A percentile compares a stretch with the other conserved stretches of the same genome.
Evolutionary conservation across 2,888 invertebrate genomes (phyloP).

Genomic region (Hirtodrosophila confusa): DNA sequence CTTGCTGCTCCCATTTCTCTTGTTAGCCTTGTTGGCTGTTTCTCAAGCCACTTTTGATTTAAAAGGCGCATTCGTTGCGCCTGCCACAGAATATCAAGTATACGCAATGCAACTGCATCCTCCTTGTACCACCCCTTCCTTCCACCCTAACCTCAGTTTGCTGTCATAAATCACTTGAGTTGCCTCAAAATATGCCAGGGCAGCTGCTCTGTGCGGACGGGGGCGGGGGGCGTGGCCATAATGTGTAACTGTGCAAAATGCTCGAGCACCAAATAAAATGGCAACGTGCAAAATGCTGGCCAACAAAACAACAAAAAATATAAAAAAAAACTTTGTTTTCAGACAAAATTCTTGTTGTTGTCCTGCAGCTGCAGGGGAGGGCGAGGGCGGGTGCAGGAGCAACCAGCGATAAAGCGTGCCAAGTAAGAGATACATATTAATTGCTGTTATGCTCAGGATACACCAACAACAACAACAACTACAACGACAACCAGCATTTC

Average conservation of each 20-base stretch:
- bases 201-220: constrained; percentile 4
- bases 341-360: constrained; percentile 17
- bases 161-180: constrained; percentile 72
- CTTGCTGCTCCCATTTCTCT: constrained; percentile 30
- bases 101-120: constrained; percentile 52
- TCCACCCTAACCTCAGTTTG: constrained; percentile 2
- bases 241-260: constrained; percentile 67
- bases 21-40: constrained; percentile 35
- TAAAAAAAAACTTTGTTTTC: constrained; percentile 27
- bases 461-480: constrained; percentile 39
- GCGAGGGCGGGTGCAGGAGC: neutral
- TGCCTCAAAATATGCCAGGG: constrained; percentile 47
- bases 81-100: constrained; percentile 57
- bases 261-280: constrained; percentile 63
- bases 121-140: neutral
- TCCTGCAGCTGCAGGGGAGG: neutral
- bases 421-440: constrained; percentile 77
- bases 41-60: constrained; percentile 55
- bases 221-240: constrained; percentile 36
- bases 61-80: constrained; percentile 41
- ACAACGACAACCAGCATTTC: constrained; percentile 19
- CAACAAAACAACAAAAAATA: constrained; percentile 17
- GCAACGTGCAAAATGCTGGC: constrained; percentile 62
- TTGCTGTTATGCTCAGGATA: constrained; percentile 58
- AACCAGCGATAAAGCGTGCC: constrained; percentile 67